These are phyloP conservation scores for Helarctos malayanus DNA, from an alignment of 2,797 vertebrate genomes.

Conservation along the genomic window DNA sequence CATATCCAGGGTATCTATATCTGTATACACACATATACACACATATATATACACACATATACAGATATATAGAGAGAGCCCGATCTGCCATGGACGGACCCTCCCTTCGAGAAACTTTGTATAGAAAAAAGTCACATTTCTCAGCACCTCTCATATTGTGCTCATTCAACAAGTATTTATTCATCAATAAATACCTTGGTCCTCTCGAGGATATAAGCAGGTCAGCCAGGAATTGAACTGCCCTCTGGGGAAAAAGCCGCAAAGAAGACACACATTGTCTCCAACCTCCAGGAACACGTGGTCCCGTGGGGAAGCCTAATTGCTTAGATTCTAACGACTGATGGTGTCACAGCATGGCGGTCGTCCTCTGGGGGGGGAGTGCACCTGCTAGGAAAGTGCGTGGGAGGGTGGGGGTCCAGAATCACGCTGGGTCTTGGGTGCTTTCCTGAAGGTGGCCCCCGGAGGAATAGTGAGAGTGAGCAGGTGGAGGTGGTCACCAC, in stretches of 20 bases:
- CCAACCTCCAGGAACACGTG: neutral
- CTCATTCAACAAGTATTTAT: neutral
- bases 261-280: neutral
- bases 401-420: accelerated
- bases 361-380: accelerated
- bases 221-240: neutral
- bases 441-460: neutral
- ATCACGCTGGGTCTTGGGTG: accelerated
- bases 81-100: neutral
- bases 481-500: neutral
- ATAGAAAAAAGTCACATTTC: neutral
- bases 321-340: neutral
- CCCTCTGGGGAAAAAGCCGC: too few species aligned
- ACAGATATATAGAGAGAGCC: too few species aligned
- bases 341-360: too few species aligned
- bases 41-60: neutral
- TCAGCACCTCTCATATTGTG: neutral
- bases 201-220: neutral
- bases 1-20: neutral
- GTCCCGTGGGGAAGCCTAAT: neutral
- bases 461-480: neutral
- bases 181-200: neutral
- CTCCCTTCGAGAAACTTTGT: neutral
- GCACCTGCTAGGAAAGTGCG: neutral
- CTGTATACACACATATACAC: too few species aligned